Base-by-base conservation (phyloP, 1,140 invertebrate genomes). In the Pseudoatta argentina region DNA sequence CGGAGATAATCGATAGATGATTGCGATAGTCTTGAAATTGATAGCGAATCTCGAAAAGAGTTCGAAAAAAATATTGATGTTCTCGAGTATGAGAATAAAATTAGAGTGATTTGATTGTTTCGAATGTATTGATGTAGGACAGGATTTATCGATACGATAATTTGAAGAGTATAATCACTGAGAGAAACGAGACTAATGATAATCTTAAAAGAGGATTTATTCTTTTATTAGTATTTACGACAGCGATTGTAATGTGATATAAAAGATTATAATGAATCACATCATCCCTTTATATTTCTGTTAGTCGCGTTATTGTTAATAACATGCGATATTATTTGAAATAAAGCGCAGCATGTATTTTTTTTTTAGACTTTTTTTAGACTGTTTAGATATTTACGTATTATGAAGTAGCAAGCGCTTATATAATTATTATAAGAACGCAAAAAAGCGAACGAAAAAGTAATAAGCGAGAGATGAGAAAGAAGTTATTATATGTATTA, bases 271-370 rank as follows among this genome's bases (percentile, higher is more conserved):
- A 14, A 34, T n/a, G 21, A 44, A 44, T 44, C 10, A 44, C 10
- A 10, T 44, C 8, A 39, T 59, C 21, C 16, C 5, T 64, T 77
- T 24, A 27, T 21, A n/a, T 10, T 18, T 34, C 12, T 73, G 34
- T 75, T 10, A 10, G 10, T 39, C 1, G 16, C 2, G 21, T 21
- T 63, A 77, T 63, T 64, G 16, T 10, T 16, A 34, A 34, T 34
- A 64, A 64, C 30, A 16, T 12, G 24, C 30, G 16, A 64, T 18
- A 64, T 61, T 76, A 64, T 61, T 76, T 27, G 2, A 75, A 75
- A 55, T 34, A 73, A 34, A 73, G 48, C 5, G 14, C 18, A 30
- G 5, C 16, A 34, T 34, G 27, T 4, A 10, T 8, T 73, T 39
- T 10, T 16, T 16, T 8, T 12, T 57, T 34, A 7, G 30, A 34